A percentile compares a stretch with the other conserved stretches of the same genome.
Conservation (phyloP, 2,888 invertebrate species). For the Poecilus cupreus region DNA sequence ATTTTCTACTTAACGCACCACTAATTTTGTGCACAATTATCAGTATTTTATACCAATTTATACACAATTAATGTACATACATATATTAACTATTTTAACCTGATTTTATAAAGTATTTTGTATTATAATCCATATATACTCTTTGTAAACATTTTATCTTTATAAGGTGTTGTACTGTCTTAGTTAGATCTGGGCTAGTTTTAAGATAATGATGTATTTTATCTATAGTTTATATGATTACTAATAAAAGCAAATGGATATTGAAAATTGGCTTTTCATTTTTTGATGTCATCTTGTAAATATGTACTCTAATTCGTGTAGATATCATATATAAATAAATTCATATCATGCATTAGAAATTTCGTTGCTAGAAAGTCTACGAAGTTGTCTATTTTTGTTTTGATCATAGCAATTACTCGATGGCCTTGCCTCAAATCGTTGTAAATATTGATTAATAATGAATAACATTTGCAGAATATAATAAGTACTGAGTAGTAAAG, state of each 20-base stretch:
- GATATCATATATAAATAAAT: slow-evolving; percentile 7
- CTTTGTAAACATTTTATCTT: slow-evolving; percentile 24
- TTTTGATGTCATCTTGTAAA: slow-evolving; percentile 32
- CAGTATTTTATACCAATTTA: slow-evolving; percentile 50
- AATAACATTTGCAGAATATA: slow-evolving; percentile 8
- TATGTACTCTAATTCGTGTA: slow-evolving; percentile 14
- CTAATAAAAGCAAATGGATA: slow-evolving; percentile 57
- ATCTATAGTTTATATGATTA: slow-evolving; percentile 43
- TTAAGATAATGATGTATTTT: slow-evolving; percentile 48
- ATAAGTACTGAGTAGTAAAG: neutral
- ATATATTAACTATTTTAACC: slow-evolving; percentile 42
- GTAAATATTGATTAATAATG: slow-evolving; percentile 19
- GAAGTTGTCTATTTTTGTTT: no score
- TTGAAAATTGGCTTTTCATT: slow-evolving; percentile 59
- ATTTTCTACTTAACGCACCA: slow-evolving; percentile 43
- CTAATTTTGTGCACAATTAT: slow-evolving; percentile 42
- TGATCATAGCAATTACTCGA: no score
- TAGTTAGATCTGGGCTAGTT: slow-evolving; percentile 53
- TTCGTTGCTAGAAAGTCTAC: no score
- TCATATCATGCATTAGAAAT: neutral
- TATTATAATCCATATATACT: slow-evolving; percentile 30
- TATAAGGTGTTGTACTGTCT: slow-evolving; percentile 55
- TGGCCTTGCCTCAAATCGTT: slow-evolving; percentile 1
- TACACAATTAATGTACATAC: slow-evolving; percentile 43
- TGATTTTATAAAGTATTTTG: slow-evolving; percentile 42